Evolutionary conservation across 2,888 invertebrate genomes (phyloP).

Genomic region (Saturnia japonica): DNA sequence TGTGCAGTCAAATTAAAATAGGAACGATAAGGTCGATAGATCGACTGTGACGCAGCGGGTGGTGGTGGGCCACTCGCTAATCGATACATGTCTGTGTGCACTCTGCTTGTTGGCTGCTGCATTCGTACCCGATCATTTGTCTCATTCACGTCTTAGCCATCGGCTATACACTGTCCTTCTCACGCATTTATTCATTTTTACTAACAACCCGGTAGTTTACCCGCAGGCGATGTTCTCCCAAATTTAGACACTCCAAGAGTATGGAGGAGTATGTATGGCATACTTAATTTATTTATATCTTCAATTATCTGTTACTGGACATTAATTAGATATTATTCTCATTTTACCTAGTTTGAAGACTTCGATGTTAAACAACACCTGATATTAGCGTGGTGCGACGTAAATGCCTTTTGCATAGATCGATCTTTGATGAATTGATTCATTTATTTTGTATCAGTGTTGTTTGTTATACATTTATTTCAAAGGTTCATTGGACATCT

Average conservation of each 20-base stretch:
- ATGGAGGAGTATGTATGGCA: too few relatives aligned
- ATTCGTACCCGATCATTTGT: slow-evolving; percentile 61
- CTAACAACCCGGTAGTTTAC: slow-evolving; percentile 76
- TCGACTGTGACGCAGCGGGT: slow-evolving; percentile 61
- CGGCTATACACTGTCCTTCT: slow-evolving; percentile 65
- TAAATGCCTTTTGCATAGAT: slow-evolving; percentile 44
- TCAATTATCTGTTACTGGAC: slow-evolving; percentile 71
- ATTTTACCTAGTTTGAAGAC: slow-evolving; percentile 62
- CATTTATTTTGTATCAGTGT: slow-evolving; percentile 25
- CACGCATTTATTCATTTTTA: slow-evolving; percentile 75
- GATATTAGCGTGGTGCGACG: slow-evolving; percentile 58
- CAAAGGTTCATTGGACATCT: slow-evolving; percentile 59
- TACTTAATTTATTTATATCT: slow-evolving; percentile 81
- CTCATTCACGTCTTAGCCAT: slow-evolving; percentile 57
- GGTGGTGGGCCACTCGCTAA: slow-evolving; percentile 66
- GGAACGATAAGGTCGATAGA: slow-evolving; percentile 70
- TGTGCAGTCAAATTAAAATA: slow-evolving; percentile 64
- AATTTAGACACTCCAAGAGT: slow-evolving; percentile 72
- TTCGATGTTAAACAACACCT: slow-evolving; percentile 49
- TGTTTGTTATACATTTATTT: slow-evolving; percentile 45
- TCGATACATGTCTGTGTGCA: slow-evolving; percentile 79
- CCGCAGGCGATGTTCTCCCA: slow-evolving; percentile 73
- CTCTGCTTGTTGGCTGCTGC: slow-evolving; percentile 63
- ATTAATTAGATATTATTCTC: slow-evolving; percentile 62
- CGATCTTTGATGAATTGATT: slow-evolving; percentile 44